Conservation (phyloP, 1,140 invertebrate genomes). For the Papilio polytes region DNA sequence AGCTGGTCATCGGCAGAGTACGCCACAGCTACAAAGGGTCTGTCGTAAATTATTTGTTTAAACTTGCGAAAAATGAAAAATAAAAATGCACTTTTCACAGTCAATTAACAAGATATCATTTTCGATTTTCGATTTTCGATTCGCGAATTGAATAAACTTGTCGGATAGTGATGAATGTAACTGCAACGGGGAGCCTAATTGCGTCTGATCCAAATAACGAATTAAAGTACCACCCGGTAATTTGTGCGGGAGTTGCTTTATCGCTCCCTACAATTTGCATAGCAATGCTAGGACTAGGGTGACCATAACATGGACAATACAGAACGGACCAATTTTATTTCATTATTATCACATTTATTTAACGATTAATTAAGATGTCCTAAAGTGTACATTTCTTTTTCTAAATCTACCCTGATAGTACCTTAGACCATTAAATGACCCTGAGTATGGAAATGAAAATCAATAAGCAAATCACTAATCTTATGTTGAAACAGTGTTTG, state of each 20-base stretch:
- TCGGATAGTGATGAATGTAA: neutral
- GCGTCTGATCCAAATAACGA: conserved; percentile 67
- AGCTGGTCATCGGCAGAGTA: too few relatives aligned
- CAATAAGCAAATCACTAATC: too few relatives aligned
- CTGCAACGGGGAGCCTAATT: conserved; percentile 51
- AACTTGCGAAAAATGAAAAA: neutral
- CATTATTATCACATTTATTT: too few relatives aligned
- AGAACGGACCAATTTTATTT: too few relatives aligned
- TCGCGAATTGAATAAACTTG: neutral
- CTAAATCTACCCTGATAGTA: too few relatives aligned
- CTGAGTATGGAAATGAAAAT: too few relatives aligned
- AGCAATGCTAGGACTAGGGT: conserved; percentile 52
- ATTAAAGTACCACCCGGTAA: conserved; percentile 70
- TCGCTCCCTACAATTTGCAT: conserved; percentile 70
- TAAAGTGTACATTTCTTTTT: too few relatives aligned
- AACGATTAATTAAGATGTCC: too few relatives aligned
- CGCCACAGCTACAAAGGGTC: too few relatives aligned
- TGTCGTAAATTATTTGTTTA: too few relatives aligned
- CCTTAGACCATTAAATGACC: too few relatives aligned
- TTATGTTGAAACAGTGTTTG: too few relatives aligned
- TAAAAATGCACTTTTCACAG: neutral
- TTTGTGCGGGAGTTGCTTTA: conserved; percentile 63
- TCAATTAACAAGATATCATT: neutral
- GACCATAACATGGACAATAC: conserved; percentile 36
- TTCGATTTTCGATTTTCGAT: neutral